phyloP scores from a whole-genome alignment of 2,888 invertebrate species.

The Eupeodes luniger region DNA sequence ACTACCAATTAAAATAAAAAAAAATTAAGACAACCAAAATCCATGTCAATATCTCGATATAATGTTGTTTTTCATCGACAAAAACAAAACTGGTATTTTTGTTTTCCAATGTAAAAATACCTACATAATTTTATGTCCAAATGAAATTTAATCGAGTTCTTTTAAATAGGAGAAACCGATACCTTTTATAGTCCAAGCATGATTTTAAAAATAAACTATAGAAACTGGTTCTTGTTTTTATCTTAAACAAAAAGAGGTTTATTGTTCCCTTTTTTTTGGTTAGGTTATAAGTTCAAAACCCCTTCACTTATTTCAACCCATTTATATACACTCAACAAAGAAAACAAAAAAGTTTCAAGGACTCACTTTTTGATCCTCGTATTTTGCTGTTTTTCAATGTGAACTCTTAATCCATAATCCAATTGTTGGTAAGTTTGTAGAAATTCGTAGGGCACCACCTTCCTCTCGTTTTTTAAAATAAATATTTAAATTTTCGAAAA shows the following conservation, averaged over 20 bases:
- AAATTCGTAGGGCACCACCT: not conserved
- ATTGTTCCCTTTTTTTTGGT: not conserved
- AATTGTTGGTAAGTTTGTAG: conserved; percentile 6
- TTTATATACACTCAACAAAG: not conserved
- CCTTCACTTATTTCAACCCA: conserved; percentile 19
- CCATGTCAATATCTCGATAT: not conserved
- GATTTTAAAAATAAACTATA: conserved; percentile 33
- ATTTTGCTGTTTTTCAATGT: not conserved
- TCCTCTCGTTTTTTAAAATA: not conserved
- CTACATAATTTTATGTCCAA: conserved; percentile 36
- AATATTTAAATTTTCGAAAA: not conserved
- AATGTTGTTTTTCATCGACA: not conserved
- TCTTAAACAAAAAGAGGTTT: conserved; percentile 10
- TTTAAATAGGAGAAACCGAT: conserved; percentile 48
- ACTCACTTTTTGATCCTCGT: conserved; percentile 42
- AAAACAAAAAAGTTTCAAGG: conserved; percentile 18
- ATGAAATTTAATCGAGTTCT: conserved; percentile 18
- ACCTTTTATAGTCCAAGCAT: conserved; percentile 38
- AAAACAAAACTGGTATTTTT: conserved; percentile 53
- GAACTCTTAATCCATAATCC: conserved; percentile 68
- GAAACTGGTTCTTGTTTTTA: conserved; percentile 67
- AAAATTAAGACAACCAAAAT: not conserved
- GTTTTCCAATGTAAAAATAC: conserved; percentile 17
- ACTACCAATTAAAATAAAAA: not conserved
- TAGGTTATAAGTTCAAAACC: not conserved